Evolutionary conservation across 2,113 vertebrate species (phyloP), one percentile per base, ranked within the genome.

Genomic region (Tamias sibiricus): DNA sequence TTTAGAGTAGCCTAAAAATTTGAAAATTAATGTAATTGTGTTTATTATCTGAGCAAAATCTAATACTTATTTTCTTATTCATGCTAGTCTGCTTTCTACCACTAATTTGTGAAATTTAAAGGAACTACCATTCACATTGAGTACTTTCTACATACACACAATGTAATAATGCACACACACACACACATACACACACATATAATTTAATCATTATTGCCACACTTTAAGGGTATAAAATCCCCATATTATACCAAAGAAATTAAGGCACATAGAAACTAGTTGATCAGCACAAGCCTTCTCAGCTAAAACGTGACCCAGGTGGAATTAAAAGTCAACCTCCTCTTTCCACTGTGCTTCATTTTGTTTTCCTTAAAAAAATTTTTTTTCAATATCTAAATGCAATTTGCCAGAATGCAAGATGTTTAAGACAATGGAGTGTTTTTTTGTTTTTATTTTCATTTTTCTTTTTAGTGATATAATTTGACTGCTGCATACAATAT

Each of bases 291-390:
- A 62, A 93, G 32, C 2, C 80, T 40, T 95, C 86, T 95, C 19
- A 54, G 49, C 16, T 57, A 40, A 90, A 74, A 57, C 8, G 13
- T 71, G 19, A 52, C n/a, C 42, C n/a, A 49, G 57, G 49, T 47
- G 22, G 37, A 5, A 52, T 42, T 44, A 66, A 86, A 80, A 66
- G 9, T 17, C 24, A 68, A 8, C 1, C 8, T 7, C 30, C 24
- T 32, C 28, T 91, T 59, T 44, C 11, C 28, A 66, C 10, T 66
- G 42, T 49, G 3, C n/a, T 81, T 91, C 16, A 66, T 7, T 52
- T 77, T 91, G 19, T 57, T 59, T 95, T 96, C 37, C 59, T 54
- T 90, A 13, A 64, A 66, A 91, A 82, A 76, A 62, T 80, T 1
- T 2, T 47, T 10, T 8, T 72, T 79, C 42, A 57, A 26, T 64